A percentile compares a stretch with the other conserved stretches of the same genome.
These are phyloP conservation scores for Anas bernieri DNA, from an alignment of 2,797 vertebrate genomes.

Conservation along the genomic window DNA sequence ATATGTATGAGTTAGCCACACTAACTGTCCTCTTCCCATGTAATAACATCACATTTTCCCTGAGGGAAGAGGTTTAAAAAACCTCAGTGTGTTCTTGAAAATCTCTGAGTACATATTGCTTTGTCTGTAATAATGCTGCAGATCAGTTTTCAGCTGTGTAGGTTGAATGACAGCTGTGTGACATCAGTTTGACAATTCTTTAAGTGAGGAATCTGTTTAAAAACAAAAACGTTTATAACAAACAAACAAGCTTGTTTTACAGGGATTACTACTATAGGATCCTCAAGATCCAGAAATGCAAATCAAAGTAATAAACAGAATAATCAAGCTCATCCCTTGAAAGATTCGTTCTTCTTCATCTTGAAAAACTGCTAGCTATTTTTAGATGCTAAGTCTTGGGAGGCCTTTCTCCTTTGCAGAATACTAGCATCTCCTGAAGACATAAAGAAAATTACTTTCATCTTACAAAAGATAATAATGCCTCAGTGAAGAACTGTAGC, in stretches of 20 bases:
- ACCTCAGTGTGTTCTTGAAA: conserved; percentile 22
- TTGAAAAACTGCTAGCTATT: background rate
- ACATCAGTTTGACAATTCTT: background rate
- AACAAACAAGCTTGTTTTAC: background rate
- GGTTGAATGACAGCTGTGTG: conserved; percentile 19
- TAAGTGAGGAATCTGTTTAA: background rate
- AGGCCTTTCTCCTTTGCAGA: conserved; percentile 16
- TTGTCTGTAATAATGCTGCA: background rate
- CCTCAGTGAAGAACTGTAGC: background rate
- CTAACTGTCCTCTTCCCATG: background rate
- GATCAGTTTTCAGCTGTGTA: background rate
- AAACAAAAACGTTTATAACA: background rate
- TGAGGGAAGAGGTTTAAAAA: background rate
- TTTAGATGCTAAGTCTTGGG: conserved; percentile 8
- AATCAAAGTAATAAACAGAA: conserved; percentile 27
- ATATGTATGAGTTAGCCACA: background rate
- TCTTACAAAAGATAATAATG: conserved; percentile 14
- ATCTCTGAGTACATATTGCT: background rate
- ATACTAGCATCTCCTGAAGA: conserved; percentile 15
- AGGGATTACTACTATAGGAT: background rate
- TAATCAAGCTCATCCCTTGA: conserved; percentile 3
- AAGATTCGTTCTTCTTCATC: conserved; percentile 29
- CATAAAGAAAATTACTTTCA: conserved; percentile 26
- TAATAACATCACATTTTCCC: background rate
- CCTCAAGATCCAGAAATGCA: conserved; percentile 18